Conservation (phyloP, 1,140 invertebrate species). For the Dendroctonus ponderosae region DNA sequence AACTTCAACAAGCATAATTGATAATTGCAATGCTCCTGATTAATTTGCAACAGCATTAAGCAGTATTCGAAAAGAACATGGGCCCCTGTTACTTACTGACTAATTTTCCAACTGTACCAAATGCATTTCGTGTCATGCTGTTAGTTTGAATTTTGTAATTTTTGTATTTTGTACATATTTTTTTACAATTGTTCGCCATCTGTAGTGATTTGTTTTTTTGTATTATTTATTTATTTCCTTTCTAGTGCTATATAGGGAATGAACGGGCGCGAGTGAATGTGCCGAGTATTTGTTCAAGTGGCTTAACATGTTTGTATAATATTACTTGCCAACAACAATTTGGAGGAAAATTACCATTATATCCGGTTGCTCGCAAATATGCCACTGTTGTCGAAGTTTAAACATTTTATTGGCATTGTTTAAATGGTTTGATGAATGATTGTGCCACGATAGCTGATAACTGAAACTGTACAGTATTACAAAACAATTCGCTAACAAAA, state of each 20-base stretch:
- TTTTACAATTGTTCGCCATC: constrained; percentile 23
- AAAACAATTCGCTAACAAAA: constrained; percentile 38
- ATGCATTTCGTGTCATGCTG: constrained; percentile 37
- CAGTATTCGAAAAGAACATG: constrained; percentile 6
- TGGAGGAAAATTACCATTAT: no score
- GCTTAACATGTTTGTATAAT: no score
- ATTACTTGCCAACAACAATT: no score
- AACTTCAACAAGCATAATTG: background rate
- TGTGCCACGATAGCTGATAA: constrained; percentile 9
- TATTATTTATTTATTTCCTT: constrained; percentile 31
- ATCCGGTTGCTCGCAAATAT: no score
- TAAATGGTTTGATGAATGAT: background rate
- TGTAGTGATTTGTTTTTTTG: constrained; percentile 14
- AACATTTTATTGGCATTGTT: no score
- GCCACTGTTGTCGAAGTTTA: no score
- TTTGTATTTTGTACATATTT: constrained; percentile 39
- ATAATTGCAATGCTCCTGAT: background rate
- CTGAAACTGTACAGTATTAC: constrained; percentile 43
- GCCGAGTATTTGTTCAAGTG: background rate
- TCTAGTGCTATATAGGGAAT: background rate
- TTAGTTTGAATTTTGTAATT: constrained; percentile 35
- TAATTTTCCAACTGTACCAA: constrained; percentile 40
- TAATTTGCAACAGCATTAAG: constrained; percentile 4
- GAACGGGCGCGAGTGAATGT: background rate
- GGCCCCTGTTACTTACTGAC: constrained; percentile 37